These are phyloP conservation scores for Mallateleia sp. DNA, from an alignment of 2,888 invertebrate genomes.

Conservation along the genomic window DNA sequence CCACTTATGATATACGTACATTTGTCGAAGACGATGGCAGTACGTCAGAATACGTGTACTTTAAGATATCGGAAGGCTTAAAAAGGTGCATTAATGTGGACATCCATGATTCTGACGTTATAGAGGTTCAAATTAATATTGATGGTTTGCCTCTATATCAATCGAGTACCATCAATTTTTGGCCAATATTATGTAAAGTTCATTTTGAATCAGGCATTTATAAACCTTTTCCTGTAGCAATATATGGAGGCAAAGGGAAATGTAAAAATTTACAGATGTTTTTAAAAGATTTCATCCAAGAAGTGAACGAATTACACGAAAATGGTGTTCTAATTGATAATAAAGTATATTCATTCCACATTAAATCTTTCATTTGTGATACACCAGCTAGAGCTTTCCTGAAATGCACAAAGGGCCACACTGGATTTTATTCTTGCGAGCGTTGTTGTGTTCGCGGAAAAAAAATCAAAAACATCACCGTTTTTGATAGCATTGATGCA, in stretches of 20 bases:
- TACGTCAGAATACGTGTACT: constrained; percentile 49
- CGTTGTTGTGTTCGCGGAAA: constrained; percentile 66
- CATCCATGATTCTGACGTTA: constrained; percentile 26
- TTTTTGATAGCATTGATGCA: constrained; percentile 31
- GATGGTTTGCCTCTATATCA: constrained; percentile 68
- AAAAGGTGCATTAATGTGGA: constrained; percentile 23
- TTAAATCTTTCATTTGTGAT: constrained; percentile 73
- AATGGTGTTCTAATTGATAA: constrained; percentile 47
- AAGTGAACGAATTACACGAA: constrained; percentile 53
- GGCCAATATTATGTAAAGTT: constrained; percentile 70
- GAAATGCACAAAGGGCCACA: constrained; percentile 75
- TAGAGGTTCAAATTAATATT: constrained; percentile 50
- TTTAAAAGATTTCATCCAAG: constrained; percentile 54
- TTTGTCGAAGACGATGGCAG: neutral
- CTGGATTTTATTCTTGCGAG: constrained; percentile 72
- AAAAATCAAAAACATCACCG: constrained; percentile 25
- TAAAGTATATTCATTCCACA: constrained; percentile 23
- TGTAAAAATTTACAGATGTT: constrained; percentile 39
- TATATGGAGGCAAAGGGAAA: constrained; percentile 58
- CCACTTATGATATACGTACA: constrained; percentile 33
- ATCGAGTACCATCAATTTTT: constrained; percentile 59
- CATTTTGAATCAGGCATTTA: constrained; percentile 57
- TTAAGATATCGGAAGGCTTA: constrained; percentile 38
- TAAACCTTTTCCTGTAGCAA: constrained; percentile 73
- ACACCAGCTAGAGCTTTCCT: constrained; percentile 65